These are phyloP conservation scores for Camponotus floridanus DNA, from an alignment of 1,140 invertebrate species.

Conservation along the genomic window DNA sequence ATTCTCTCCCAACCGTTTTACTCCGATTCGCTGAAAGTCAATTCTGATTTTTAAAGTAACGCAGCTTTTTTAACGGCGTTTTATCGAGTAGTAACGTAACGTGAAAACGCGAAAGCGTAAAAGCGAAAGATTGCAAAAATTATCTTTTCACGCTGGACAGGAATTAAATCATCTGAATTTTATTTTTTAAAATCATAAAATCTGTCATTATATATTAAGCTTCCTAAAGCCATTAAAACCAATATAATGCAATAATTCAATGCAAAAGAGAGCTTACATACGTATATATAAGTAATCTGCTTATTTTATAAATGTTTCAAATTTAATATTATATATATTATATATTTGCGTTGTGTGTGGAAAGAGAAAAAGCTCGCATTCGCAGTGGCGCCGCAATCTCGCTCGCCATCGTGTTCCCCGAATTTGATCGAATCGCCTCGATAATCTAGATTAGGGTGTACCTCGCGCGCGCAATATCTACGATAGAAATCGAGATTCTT, in stretches of 20 bases:
- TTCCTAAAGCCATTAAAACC: not conserved
- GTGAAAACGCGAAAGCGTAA: constrained; percentile 32
- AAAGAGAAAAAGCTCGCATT: not conserved
- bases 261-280: not conserved
- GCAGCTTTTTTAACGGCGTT: constrained; percentile 41
- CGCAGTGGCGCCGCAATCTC: not conserved
- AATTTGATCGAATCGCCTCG: not conserved
- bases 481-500: constrained; percentile 16
- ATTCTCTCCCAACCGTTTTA: constrained; percentile 58
- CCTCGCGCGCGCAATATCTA: not conserved
- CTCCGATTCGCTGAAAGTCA: constrained; percentile 57
- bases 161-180: not conserved
- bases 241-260: not conserved
- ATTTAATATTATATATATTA: not conserved
- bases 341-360: too few species aligned
- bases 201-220: not conserved
- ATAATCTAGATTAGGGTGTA: constrained; percentile 21
- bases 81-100: not conserved
- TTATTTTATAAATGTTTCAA: not conserved
- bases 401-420: not conserved
- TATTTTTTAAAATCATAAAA: not conserved
- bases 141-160: constrained; percentile 1
- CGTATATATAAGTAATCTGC: not conserved
- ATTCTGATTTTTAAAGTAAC: constrained; percentile 61
- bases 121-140: constrained; percentile 43